phyloP scores from a whole-genome alignment of 2,113 vertebrate species.

The Oryctolagus cuniculus region mOryCun1.1 NC_091444.1:37326001-37326500 shows the following conservation, averaged over 20 bases:
- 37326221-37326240: neutral
- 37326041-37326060: fast-evolving
- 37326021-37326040: neutral
- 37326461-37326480: too few species aligned
- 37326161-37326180: neutral
- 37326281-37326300: neutral
- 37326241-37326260: neutral
- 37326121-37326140: neutral
- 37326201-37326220: neutral
- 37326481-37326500: too few species aligned
- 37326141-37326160: neutral
- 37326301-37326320: neutral
- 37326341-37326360: too few species aligned
- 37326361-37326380: too few species aligned
- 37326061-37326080: neutral
- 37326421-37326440: too few species aligned
- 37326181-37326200: neutral
- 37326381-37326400: too few species aligned
- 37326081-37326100: neutral
- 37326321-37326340: too few species aligned
- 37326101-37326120: neutral
- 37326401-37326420: too few species aligned
- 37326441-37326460: too few species aligned
- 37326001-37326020: neutral
- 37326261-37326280: neutral